A percentile compares a stretch with the other conserved stretches of the same genome.
phyloP scores from a whole-genome alignment of 2,888 invertebrate genomes.

The Hydropsyche betteni region DNA sequence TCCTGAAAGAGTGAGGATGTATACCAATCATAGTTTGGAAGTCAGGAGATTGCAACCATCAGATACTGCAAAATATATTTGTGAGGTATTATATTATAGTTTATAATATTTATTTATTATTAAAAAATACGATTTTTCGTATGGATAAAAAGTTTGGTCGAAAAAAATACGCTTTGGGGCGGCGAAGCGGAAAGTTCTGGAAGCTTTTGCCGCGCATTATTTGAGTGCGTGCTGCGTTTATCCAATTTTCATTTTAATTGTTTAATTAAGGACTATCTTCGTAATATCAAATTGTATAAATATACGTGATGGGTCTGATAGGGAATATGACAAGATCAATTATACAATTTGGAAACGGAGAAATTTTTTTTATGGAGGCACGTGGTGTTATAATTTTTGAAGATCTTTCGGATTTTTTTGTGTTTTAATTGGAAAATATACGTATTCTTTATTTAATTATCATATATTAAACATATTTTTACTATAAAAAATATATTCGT shows the following conservation, averaged over 20 bases:
- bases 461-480: too few relatives aligned
- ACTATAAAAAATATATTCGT: too few relatives aligned
- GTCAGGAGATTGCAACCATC: slow-evolving; percentile 65
- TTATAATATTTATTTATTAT: background rate
- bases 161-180: too few relatives aligned
- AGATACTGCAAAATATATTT: slow-evolving; percentile 75
- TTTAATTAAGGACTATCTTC: slow-evolving; percentile 14
- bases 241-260: slow-evolving; percentile 29
- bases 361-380: background rate
- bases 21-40: slow-evolving; percentile 77
- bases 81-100: slow-evolving; percentile 66
- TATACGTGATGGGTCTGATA: too few relatives aligned
- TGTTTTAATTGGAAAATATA: too few relatives aligned
- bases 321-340: too few relatives aligned
- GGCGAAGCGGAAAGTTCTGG: background rate
- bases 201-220: background rate
- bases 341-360: background rate
- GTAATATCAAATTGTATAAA: background rate
- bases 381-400: background rate
- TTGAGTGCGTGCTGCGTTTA: slow-evolving; percentile 16
- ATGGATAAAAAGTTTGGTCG: too few relatives aligned
- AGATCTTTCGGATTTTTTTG: background rate
- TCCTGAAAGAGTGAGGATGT: slow-evolving; percentile 70
- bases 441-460: too few relatives aligned
- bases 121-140: background rate